Evolutionary conservation across 2,113 vertebrate species (phyloP).

Genomic region (Prietella phreatophila): DNA sequence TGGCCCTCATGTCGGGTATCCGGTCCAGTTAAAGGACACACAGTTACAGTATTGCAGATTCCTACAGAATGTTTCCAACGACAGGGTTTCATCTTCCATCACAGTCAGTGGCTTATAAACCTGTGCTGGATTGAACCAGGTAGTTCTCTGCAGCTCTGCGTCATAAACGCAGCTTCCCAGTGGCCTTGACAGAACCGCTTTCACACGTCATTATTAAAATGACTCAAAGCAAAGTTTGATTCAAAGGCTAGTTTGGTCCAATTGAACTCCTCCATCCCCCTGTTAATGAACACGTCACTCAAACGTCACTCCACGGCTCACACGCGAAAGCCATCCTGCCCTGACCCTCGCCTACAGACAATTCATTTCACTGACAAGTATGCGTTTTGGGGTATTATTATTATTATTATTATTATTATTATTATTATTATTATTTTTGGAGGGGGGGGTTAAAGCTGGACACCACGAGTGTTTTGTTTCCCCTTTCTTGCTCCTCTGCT

Average conservation of each 20-base stretch:
- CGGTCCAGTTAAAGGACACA: background rate
- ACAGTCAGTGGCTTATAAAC: background rate
- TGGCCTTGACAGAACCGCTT: background rate
- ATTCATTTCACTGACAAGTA: no score
- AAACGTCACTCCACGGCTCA: background rate
- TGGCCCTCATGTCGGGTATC: conserved; percentile 20
- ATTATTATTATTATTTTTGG: no score
- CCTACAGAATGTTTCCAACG: background rate
- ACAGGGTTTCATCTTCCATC: background rate
- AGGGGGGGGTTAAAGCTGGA: no score
- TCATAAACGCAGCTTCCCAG: background rate
- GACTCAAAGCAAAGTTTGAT: background rate
- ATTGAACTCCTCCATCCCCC: background rate
- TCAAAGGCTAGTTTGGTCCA: background rate
- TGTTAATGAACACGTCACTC: background rate
- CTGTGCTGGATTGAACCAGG: background rate
- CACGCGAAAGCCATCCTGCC: background rate
- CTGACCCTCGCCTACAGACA: background rate
- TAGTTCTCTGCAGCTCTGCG: background rate
- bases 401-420: no score
- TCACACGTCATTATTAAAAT: background rate
- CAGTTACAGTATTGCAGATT: background rate
- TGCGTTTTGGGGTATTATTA: no score
- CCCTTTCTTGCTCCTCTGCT: background rate
- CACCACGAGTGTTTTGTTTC: background rate